Evolutionary conservation across 2,113 vertebrate species (phyloP).

Genomic region (Rhea pennata): DNA sequence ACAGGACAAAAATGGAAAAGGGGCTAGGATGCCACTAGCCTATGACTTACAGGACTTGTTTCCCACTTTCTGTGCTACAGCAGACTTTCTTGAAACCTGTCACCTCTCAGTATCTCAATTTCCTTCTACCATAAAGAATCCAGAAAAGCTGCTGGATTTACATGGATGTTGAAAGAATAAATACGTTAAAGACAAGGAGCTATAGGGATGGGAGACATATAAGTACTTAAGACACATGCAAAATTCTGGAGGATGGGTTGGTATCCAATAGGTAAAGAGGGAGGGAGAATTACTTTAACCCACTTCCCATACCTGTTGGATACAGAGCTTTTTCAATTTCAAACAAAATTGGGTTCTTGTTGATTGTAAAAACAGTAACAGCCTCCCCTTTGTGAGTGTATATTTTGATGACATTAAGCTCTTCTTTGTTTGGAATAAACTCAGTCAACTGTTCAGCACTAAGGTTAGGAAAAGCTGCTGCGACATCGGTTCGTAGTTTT

Average conservation of each 20-base stretch:
- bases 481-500: conserved; percentile 87
- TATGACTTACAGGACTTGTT: neutral
- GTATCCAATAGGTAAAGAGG: neutral
- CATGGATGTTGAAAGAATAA: neutral
- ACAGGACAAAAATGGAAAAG: neutral
- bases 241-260: neutral
- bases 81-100: neutral
- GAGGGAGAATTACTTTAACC: neutral
- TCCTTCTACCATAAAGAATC: neutral
- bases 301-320: conserved; percentile 86
- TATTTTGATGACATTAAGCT: conserved; percentile 89
- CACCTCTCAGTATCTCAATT: neutral
- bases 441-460: conserved; percentile 82
- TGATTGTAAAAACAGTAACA: conserved; percentile 85
- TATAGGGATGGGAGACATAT: neutral
- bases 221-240: neutral
- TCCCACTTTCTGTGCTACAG: neutral
- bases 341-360: conserved; percentile 91
- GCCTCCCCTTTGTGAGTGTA: conserved; percentile 90
- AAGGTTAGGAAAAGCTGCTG: conserved; percentile 82
- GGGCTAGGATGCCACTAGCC: neutral
- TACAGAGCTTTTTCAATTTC: conserved; percentile 88
- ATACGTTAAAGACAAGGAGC: neutral
- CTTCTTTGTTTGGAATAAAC: conserved; percentile 91
- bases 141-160: neutral